These are phyloP conservation scores for mouse (Mus musculus) DNA, from an alignment of 2,113 vertebrate species.

Conservation along the genomic window DNA sequence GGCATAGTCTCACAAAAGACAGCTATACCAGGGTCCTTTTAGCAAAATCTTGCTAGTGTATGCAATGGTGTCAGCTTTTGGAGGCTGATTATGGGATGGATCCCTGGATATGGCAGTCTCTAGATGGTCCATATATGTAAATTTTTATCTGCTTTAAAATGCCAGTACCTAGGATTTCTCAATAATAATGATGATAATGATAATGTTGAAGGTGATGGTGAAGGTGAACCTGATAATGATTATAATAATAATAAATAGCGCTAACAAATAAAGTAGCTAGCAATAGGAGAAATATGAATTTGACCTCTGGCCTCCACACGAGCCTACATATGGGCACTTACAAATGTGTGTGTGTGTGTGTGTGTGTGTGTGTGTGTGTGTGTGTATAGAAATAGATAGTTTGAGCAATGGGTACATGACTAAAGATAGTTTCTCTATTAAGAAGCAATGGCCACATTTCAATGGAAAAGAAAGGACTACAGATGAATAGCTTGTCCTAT, in stretches of 20 bases:
- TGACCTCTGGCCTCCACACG: not conserved
- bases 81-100: no score
- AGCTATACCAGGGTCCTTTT: no score
- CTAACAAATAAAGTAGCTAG: no score
- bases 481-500: not conserved
- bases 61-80: no score
- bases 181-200: not conserved
- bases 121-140: not conserved
- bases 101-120: no score
- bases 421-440: not conserved
- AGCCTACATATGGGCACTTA: no score
- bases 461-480: not conserved
- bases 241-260: no score
- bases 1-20: no score
- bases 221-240: no score
- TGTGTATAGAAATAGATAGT: not conserved
- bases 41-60: no score
- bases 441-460: not conserved
- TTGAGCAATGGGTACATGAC: not conserved
- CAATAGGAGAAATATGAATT: not conserved
- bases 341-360: not conserved
- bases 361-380: not conserved
- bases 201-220: no score
- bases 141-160: slow-evolving; percentile 31
- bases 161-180: not conserved